Evolutionary conservation across 2,888 invertebrate species (phyloP).

Genomic region (Spicauda simplicius): DNA sequence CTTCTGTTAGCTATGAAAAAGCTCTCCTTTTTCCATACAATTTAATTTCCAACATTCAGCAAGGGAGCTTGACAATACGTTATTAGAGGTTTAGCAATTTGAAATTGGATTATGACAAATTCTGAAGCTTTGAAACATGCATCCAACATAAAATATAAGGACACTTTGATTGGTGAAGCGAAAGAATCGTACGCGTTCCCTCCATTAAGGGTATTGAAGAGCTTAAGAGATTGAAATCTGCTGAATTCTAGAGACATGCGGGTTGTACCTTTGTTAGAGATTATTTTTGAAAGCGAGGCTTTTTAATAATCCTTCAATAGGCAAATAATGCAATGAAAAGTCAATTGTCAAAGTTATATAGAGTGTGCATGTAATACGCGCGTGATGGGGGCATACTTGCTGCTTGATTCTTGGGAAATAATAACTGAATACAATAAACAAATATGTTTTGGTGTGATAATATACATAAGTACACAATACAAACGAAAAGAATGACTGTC

Average conservation of each 20-base stretch:
- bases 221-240: conserved; percentile 3
- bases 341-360: conserved; percentile 6
- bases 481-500: too few relatives aligned
- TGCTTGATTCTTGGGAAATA: too few relatives aligned
- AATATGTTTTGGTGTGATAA: too few relatives aligned
- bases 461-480: too few relatives aligned
- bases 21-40: conserved; percentile 44
- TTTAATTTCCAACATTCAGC: conserved; percentile 47
- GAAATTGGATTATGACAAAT: conserved; percentile 42
- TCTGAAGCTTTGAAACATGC: conserved; percentile 9
- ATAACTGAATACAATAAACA: too few relatives aligned
- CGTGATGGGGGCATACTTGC: neutral
- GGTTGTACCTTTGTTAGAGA: neutral
- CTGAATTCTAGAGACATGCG: neutral
- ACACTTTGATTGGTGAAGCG: neutral
- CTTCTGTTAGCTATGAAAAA: conserved; percentile 46
- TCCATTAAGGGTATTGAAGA: conserved; percentile 4
- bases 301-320: neutral
- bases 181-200: neutral
- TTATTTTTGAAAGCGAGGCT: neutral
- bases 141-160: neutral
- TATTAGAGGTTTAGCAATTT: conserved; percentile 49
- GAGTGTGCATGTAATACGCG: neutral
- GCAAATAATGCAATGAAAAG: neutral
- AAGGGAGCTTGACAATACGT: conserved; percentile 44